Percentiles rank a stretch among this genome's conserved stretches.
Conservation (phyloP, 2,888 invertebrate species). For the Cataglyphis altisquamis region DNA sequence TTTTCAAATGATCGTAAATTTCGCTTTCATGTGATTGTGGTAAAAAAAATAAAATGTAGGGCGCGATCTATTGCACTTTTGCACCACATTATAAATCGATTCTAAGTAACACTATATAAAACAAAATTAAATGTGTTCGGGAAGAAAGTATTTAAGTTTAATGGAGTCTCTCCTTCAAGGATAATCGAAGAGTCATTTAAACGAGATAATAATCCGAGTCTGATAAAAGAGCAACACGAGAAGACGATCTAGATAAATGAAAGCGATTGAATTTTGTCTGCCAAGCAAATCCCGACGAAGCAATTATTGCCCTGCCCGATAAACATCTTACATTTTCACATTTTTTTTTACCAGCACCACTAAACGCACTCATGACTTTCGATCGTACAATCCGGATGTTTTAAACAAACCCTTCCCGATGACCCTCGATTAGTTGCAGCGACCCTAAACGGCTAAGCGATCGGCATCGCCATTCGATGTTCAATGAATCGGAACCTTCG, state of each 20-base stretch:
- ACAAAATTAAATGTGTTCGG: conserved; percentile 2
- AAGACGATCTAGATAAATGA: background rate
- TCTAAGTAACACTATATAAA: background rate
- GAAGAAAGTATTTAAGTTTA: conserved; percentile 1
- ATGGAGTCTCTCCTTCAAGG: background rate
- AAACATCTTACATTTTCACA: background rate
- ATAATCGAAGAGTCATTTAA: conserved; percentile 1
- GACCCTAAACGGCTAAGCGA: conserved; percentile 71
- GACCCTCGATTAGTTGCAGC: conserved; percentile 65
- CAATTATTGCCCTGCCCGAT: background rate
- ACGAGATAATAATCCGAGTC: background rate
- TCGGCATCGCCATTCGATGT: conserved; percentile 67
- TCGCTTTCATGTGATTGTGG: conserved; percentile 41
- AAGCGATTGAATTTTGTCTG: conserved; percentile 12
- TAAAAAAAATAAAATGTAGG: conserved; percentile 5
- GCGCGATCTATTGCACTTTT: conserved; percentile 28
- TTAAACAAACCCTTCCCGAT: conserved; percentile 61
- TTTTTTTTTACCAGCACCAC: background rate
- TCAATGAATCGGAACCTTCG: conserved; percentile 78
- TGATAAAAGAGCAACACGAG: background rate
- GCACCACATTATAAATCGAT: conserved; percentile 15
- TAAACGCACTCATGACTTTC: conserved; percentile 2
- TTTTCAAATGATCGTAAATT: conserved; percentile 48
- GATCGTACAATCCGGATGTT: conserved; percentile 43
- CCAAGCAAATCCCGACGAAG: background rate